These are phyloP conservation scores for Rhegmatorhina hoffmannsi DNA, from an alignment of 2,113 vertebrate species.

Conservation along the genomic window DNA sequence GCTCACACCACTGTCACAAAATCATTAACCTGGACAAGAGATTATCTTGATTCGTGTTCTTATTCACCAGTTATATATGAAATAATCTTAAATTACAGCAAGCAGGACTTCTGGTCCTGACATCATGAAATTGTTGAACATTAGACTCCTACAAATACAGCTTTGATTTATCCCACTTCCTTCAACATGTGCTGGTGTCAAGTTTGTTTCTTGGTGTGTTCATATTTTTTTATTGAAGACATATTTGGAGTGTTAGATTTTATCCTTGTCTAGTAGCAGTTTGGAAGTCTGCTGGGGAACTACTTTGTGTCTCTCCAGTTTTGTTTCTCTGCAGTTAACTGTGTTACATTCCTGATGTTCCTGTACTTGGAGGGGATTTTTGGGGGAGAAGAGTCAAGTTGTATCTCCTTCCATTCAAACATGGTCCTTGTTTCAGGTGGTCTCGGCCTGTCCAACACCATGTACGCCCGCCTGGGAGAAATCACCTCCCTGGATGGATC, in stretches of 20 bases:
- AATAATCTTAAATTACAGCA: neutral
- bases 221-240: neutral
- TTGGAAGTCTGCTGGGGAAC: neutral
- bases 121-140: neutral
- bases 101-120: neutral
- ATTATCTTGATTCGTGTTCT: neutral
- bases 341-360: neutral
- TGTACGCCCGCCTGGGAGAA: slow-evolving; percentile 92
- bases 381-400: rapidly evolving
- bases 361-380: neutral
- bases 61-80: neutral
- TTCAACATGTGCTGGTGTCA: neutral
- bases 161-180: neutral
- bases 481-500: slow-evolving; percentile 83
- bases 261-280: neutral
- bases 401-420: neutral
- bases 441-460: slow-evolving; percentile 91
- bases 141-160: neutral
- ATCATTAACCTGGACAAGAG: neutral
- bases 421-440: slow-evolving; percentile 76
- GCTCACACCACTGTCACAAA: neutral
- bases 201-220: neutral
- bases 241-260: neutral
- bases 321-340: neutral
- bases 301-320: neutral